Evolutionary conservation across 2,113 vertebrate species (phyloP), one percentile per base, ranked within the genome.

Genomic region (Erythrolamprus reginae): DNA sequence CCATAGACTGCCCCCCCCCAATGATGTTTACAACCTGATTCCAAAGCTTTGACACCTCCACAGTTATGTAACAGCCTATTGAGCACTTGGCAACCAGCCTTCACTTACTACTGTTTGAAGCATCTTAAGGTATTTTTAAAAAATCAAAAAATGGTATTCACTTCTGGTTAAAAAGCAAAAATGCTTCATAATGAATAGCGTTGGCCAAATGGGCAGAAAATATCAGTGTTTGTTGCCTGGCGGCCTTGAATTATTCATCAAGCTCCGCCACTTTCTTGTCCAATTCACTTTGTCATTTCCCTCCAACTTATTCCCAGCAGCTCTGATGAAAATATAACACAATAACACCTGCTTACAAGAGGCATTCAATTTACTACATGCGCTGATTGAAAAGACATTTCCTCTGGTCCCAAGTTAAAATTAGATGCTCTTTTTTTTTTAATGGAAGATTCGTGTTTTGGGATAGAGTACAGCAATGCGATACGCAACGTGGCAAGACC

Each of bases 161-260:
- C 28, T 65, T 65, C 58, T 65, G 4, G 4, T 65, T 65, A 13
- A n/a, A 26, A 65, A 26, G n/a, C 28, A 65, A 65, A 65, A 65
- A 65, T 65, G 58, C 28, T 65, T 65, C 58, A 65, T n/a, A 65
- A n/a, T 65, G 28, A 65, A 45, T 5, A 5, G 5, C 45, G 5
- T 45, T 45, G 45, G 45, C 45, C 45, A 45, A 45, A 45, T 45
- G 45, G 45, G 5, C 94, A 92, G 55, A 89, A 92, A 89, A 92
- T 88, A 91, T 92, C 95, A 90, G 93, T 93, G 89, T 96, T 96
- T 96, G 94, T 95, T 95, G 93, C 91, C 89, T 95, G 94, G 92
- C 91, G 93, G 94, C 92, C 89, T 92, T 96, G 95, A 96, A 96
- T 96, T 96, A 96, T 96, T 96, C 96, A 96, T 96, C 93, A 92